Percentiles rank a stretch among this genome's conserved stretches.
Conservation (phyloP, 2,797 vertebrate species). For the Bradypus variegatus region DNA sequence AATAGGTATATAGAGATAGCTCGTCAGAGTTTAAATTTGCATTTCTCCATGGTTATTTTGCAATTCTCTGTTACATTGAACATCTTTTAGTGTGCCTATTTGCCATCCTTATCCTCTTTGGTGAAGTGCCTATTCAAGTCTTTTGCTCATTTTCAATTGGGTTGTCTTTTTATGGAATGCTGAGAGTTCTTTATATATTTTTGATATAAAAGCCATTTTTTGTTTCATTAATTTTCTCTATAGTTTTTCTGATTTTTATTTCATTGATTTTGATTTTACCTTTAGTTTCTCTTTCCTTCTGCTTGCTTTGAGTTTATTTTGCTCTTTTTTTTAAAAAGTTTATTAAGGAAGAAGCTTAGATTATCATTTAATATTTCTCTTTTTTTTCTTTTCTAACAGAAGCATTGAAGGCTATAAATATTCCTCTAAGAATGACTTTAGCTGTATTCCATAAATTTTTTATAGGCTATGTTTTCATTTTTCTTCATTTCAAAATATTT, state of each 20-base stretch:
- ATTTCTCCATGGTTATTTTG: not conserved
- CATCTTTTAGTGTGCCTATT: not conserved
- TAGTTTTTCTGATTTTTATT: not conserved
- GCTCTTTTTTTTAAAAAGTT: not conserved
- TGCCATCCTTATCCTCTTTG: not conserved
- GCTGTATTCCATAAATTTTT: not conserved
- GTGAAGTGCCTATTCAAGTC: not conserved
- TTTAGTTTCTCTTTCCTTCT: not conserved
- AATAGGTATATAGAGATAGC: not conserved
- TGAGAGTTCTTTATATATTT: not conserved
- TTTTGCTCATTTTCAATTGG: not conserved
- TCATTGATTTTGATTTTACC: not conserved
- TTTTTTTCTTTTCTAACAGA: not conserved
- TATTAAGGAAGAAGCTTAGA: not conserved
- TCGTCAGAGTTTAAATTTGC: not conserved
- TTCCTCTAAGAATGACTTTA: not conserved
- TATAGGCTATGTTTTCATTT: not conserved
- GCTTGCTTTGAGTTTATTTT: not conserved
- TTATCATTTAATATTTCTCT: not conserved
- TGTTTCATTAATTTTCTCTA: not conserved
- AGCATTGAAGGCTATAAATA: not conserved
- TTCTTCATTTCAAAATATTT: conserved; percentile 18
- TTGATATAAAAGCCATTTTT: not conserved
- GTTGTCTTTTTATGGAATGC: not conserved
- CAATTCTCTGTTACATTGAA: not conserved